Base-by-base conservation (phyloP, 2,888 invertebrate species). In the Harmothoe impar region DNA sequence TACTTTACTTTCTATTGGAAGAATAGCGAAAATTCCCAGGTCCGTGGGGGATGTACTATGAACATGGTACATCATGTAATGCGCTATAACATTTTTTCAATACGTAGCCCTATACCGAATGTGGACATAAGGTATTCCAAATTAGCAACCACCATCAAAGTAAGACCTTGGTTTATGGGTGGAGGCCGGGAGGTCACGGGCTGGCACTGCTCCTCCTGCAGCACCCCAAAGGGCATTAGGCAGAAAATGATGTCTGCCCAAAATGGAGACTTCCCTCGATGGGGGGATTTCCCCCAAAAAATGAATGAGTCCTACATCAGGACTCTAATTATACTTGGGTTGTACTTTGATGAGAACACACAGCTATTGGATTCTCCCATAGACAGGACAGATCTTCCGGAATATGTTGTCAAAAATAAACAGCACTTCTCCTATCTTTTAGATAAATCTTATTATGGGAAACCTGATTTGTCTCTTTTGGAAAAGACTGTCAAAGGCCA, bases 141-240 rank as follows among this genome's bases (percentile, higher is more conserved):
- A 29, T 17, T 43, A 12, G 20, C 31, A 12, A 56, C 20, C 0
- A 29, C 23, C 0, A n/a, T 56, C 15, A 43, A 7, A 10, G 43
- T 43, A 43, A 12, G 54, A 29, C 25, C 29, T 29, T 88, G 88
- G 88, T 15, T 33, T 0, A 52, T 88, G 20, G 88, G 88, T 17
- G 31, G 10, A 23, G 25, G 33, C 17, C 0, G n/a, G 25, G 7
- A 23, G 15, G 15, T 23, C 15, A 54, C 25, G 17, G 88, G 88
- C 25, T 88, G 88, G 88, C 88, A 88, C 52, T 88, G 88, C 56
- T 88, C 88, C 1, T 88, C 23, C 10, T 88, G 88, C 52, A 23
- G 1, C 12, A 25, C 12, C 0, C 88, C 56, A 31, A 54, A 88
- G 56, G 29, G 10, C 12, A 88, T 88, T 17, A 54, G 20, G 0